These are phyloP conservation scores for Scelioninae gen. 2 DNA, from an alignment of 2,888 invertebrate genomes.

Conservation along the genomic window DNA sequence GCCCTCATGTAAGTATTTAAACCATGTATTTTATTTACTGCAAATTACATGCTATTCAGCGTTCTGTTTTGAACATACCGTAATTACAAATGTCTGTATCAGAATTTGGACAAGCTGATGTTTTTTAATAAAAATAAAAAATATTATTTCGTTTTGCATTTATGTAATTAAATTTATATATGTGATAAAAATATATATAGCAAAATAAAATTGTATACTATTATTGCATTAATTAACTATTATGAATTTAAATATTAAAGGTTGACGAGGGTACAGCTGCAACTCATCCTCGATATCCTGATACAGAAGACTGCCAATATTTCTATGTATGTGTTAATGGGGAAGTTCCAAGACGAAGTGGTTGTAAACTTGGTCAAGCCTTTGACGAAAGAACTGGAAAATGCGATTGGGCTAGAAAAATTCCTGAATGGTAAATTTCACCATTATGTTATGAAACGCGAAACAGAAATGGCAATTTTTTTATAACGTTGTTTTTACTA, in stretches of 20 bases:
- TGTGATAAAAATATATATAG: background rate
- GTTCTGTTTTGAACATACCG: too few species aligned
- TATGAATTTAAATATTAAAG: constrained; percentile 66
- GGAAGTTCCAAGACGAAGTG: constrained; percentile 87
- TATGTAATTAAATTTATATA: background rate
- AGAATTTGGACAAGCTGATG: too few species aligned
- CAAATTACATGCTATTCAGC: too few species aligned
- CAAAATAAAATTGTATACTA: background rate
- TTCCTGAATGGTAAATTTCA: constrained; percentile 91
- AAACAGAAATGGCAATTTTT: too few species aligned
- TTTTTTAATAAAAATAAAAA: constrained; percentile 1
- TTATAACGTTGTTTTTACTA: too few species aligned
- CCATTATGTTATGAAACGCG: too few species aligned
- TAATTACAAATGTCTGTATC: too few species aligned
- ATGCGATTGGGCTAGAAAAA: constrained; percentile 91
- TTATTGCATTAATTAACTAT: too few species aligned
- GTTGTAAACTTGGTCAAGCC: constrained; percentile 92
- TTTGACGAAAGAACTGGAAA: constrained; percentile 87
- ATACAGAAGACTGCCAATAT: constrained; percentile 92
- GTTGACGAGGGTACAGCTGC: constrained; percentile 84
- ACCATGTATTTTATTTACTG: too few species aligned
- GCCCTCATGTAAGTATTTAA: too few species aligned
- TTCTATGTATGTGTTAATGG: constrained; percentile 96
- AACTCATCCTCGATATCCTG: constrained; percentile 90
- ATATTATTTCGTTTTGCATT: too few species aligned